phyloP scores from a whole-genome alignment of 2,888 invertebrate genomes.

The Embidobia sp. region DNA sequence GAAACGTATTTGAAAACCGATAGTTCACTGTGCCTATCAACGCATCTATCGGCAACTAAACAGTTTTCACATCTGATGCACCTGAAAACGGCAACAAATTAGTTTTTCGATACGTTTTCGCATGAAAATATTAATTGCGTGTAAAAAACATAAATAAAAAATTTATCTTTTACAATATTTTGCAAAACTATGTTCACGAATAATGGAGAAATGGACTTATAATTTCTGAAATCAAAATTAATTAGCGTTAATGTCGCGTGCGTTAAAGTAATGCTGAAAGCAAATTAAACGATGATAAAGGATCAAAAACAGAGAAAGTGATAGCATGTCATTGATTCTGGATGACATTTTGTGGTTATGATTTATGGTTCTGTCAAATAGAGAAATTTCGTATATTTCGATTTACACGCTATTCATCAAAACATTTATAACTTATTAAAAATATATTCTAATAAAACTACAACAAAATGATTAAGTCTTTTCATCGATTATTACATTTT shows the following conservation, averaged over 20 bases:
- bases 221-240: constrained; percentile 19
- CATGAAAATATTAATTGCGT: background rate
- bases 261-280: constrained; percentile 22
- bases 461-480: no score
- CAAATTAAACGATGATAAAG: constrained; percentile 32
- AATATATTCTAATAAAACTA: no score
- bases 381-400: constrained; percentile 14
- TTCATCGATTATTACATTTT: no score
- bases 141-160: constrained; percentile 10
- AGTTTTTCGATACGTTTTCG: constrained; percentile 13
- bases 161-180: background rate
- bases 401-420: constrained; percentile 5
- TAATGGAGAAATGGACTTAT: constrained; percentile 11
- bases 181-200: background rate
- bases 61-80: constrained; percentile 24
- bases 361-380: constrained; percentile 16
- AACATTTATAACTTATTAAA: no score
- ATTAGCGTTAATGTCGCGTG: constrained; percentile 12
- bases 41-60: constrained; percentile 10
- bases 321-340: constrained; percentile 24
- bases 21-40: background rate
- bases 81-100: constrained; percentile 5
- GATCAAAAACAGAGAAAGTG: constrained; percentile 29
- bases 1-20: constrained; percentile 20
- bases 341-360: constrained; percentile 27